A percentile compares a stretch with the other conserved stretches of the same genome.
Evolutionary conservation across 2,113 vertebrate species (phyloP).

Genomic region (Emydocephalus ijimae): DNA sequence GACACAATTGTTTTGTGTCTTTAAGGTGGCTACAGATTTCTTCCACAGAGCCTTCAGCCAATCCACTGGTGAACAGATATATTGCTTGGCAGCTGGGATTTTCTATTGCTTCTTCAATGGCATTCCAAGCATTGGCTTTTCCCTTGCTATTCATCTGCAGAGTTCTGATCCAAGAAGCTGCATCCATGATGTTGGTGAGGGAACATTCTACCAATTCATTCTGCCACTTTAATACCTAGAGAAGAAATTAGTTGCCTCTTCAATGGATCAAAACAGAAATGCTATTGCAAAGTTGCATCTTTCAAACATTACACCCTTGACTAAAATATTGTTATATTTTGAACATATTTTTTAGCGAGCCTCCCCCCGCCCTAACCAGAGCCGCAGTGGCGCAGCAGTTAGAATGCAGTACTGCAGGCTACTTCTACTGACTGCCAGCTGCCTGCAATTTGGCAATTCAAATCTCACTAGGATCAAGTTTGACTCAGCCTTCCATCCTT

Average conservation of each 20-base stretch:
- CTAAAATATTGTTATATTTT: not conserved
- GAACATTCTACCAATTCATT: not conserved
- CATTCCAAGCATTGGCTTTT: not conserved
- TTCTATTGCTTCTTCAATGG: not conserved
- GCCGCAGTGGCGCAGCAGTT: too few species aligned
- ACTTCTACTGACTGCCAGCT: too few species aligned
- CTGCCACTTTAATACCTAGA: slow-evolving; percentile 20
- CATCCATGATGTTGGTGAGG: not conserved
- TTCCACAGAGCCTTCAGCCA: not conserved
- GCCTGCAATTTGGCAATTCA: too few species aligned
- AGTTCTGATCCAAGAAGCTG: slow-evolving; percentile 19
- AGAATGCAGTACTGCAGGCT: too few species aligned
- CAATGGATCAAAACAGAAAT: not conserved
- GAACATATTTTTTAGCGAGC: not conserved
- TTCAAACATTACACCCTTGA: not conserved
- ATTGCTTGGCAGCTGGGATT: not conserved
- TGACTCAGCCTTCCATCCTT: too few species aligned
- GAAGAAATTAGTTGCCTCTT: not conserved
- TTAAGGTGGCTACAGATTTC: not conserved
- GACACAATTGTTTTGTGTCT: not conserved
- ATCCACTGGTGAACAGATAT: not conserved
- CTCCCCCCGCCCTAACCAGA: not conserved
- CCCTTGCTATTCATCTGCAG: not conserved
- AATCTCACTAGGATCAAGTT: too few species aligned
- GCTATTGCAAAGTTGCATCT: not conserved